These are phyloP conservation scores for Maccullochella peelii DNA, from an alignment of 2,113 vertebrate species.

Conservation along the genomic window DNA sequence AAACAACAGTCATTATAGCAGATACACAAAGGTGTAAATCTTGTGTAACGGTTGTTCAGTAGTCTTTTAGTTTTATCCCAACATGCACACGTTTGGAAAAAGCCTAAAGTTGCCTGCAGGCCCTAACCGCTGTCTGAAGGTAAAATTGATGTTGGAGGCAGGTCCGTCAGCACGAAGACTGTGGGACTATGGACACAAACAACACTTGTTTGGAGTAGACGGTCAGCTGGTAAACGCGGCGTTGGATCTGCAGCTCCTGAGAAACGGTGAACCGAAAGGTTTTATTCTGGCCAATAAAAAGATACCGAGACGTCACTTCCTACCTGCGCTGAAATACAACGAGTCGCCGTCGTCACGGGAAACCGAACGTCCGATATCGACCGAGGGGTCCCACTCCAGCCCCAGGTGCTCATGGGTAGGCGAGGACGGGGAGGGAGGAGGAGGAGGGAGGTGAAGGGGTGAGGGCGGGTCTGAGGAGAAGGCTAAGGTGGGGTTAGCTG, in stretches of 20 bases:
- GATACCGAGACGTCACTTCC: not conserved
- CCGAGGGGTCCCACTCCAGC: constrained; percentile 92
- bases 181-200: no score
- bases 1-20: no score
- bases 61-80: not conserved
- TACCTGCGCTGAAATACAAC: constrained; percentile 79
- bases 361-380: constrained; percentile 86
- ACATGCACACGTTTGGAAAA: no score
- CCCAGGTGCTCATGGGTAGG: constrained; percentile 80
- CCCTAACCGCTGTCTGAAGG: no score
- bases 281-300: not conserved
- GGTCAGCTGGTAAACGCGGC: no score
- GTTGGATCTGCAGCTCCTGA: not conserved
- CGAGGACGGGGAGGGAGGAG: constrained; percentile 34
- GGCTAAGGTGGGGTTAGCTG: no score
- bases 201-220: no score
- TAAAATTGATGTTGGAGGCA: no score
- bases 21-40: no score
- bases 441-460: not conserved
- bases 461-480: not conserved
- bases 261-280: not conserved
- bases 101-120: no score
- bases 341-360: constrained; percentile 82
- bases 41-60: not conserved
- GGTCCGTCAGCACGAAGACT: no score